phyloP scores from a whole-genome alignment of 2,113 vertebrate genomes.

The Hippocampus zosterae region DNA sequence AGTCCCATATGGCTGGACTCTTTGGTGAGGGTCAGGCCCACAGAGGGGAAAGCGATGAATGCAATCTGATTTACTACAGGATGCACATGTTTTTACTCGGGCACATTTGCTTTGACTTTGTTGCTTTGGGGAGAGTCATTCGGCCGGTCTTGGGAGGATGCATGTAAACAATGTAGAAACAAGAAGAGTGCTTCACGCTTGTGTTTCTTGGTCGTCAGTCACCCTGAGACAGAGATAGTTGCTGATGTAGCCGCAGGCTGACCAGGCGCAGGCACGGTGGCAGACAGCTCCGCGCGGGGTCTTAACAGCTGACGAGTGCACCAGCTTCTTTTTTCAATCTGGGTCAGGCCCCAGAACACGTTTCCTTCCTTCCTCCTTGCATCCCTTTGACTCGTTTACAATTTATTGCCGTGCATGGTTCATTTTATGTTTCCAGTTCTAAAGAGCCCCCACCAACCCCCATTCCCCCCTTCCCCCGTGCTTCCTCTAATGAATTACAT shows the following conservation, averaged over 20 bases:
- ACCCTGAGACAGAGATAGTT: too few species aligned
- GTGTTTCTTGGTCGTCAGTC: too few species aligned
- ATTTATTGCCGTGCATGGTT: constrained; percentile 9
- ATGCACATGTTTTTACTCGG: constrained; percentile 55
- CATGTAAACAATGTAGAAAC: too few species aligned
- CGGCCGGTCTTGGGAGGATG: constrained; percentile 10
- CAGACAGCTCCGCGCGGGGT: constrained; percentile 28
- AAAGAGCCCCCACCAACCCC: not conserved
- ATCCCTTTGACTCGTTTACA: constrained; percentile 4
- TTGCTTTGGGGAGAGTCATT: constrained; percentile 37
- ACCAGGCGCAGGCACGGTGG: constrained; percentile 14
- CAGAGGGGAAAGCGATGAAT: constrained; percentile 14
- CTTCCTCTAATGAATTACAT: not conserved
- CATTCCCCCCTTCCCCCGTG: too few species aligned
- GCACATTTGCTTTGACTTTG: constrained; percentile 29
- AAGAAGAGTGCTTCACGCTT: too few species aligned
- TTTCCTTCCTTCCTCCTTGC: constrained; percentile 8
- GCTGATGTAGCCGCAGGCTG: not conserved
- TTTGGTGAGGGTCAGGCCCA: constrained; percentile 17
- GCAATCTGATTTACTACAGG: constrained; percentile 42
- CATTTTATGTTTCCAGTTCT: not conserved
- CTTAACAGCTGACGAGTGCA: constrained; percentile 27
- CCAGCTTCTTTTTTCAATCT: constrained; percentile 33
- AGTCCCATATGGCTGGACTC: constrained; percentile 17
- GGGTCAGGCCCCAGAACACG: constrained; percentile 40